phyloP scores from a whole-genome alignment of 2,888 invertebrate species.

The Eristalis pertinax region DNA sequence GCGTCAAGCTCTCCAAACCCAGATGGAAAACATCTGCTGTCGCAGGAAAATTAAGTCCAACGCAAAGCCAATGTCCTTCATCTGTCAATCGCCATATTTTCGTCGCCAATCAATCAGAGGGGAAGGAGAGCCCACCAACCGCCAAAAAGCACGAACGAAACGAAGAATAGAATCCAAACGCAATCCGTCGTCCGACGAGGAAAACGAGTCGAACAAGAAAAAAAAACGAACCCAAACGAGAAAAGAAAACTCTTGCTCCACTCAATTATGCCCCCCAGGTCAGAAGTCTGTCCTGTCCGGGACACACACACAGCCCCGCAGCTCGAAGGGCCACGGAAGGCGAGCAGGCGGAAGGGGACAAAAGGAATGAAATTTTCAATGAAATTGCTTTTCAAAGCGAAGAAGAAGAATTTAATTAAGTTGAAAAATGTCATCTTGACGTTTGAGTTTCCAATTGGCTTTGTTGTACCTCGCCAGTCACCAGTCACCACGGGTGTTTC shows the following conservation, averaged over 20 bases:
- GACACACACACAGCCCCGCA: not conserved
- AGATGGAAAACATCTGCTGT: not conserved
- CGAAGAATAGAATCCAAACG: not conserved
- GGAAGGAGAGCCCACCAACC: not conserved
- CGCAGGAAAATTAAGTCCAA: not conserved
- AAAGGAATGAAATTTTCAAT: constrained; percentile 2
- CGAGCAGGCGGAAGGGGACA: not conserved
- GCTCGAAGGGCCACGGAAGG: not conserved
- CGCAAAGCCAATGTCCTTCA: not conserved
- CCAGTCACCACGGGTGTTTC: not conserved
- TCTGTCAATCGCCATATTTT: not conserved
- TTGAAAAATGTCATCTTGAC: not conserved
- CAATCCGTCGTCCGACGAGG: not conserved
- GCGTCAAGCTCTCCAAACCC: not conserved
- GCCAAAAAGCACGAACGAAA: not conserved
- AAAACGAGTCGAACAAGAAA: not conserved
- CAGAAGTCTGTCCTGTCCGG: not conserved
- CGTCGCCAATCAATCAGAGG: not conserved
- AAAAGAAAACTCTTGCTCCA: not conserved
- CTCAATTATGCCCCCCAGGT: not conserved
- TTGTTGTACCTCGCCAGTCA: not conserved
- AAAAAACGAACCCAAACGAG: not conserved
- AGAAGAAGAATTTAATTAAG: constrained; percentile 16
- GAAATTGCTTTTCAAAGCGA: not conserved
- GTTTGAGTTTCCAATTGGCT: constrained; percentile 9